These are phyloP conservation scores for Danaus chrysippus DNA, from an alignment of 2,888 invertebrate genomes.

Conservation along the genomic window DNA sequence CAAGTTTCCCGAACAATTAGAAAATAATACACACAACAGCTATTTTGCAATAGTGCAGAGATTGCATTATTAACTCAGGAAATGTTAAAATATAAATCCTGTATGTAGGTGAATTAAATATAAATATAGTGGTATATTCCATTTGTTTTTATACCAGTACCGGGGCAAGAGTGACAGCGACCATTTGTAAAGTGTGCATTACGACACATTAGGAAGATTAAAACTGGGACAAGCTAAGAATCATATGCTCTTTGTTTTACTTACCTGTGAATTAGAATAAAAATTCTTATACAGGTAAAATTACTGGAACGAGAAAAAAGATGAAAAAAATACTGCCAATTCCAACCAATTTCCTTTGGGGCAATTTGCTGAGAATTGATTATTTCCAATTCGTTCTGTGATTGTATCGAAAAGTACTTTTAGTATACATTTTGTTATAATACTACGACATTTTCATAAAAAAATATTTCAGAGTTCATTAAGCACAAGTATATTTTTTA, in stretches of 20 bases:
- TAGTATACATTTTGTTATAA: conserved; percentile 15
- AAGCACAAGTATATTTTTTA: background rate
- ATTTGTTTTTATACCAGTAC: background rate
- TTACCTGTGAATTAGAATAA: conserved; percentile 28
- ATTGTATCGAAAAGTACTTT: conserved; percentile 24
- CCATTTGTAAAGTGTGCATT: conserved; percentile 47
- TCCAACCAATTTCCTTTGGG: conserved; percentile 24
- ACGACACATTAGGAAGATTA: conserved; percentile 75
- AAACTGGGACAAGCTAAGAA: conserved; percentile 71
- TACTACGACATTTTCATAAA: conserved; percentile 6
- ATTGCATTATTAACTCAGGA: conserved; percentile 34
- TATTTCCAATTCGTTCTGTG: conserved; percentile 21
- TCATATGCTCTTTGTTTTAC: conserved; percentile 39
- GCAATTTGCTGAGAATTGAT: conserved; percentile 21
- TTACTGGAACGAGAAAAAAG: conserved; percentile 28
- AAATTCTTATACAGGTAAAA: conserved; percentile 22
- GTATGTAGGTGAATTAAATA: conserved; percentile 47
- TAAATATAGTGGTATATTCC: conserved; percentile 37
- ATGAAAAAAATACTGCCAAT: conserved; percentile 26
- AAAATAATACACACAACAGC: conserved; percentile 11
- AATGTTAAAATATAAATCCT: conserved; percentile 22
- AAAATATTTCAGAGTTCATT: background rate
- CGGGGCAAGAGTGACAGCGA: background rate
- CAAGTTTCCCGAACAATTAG: no score
- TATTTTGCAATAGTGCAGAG: conserved; percentile 37